Evolutionary conservation across 2,888 invertebrate species (phyloP).

Genomic region (Eupsilia transversa): DNA sequence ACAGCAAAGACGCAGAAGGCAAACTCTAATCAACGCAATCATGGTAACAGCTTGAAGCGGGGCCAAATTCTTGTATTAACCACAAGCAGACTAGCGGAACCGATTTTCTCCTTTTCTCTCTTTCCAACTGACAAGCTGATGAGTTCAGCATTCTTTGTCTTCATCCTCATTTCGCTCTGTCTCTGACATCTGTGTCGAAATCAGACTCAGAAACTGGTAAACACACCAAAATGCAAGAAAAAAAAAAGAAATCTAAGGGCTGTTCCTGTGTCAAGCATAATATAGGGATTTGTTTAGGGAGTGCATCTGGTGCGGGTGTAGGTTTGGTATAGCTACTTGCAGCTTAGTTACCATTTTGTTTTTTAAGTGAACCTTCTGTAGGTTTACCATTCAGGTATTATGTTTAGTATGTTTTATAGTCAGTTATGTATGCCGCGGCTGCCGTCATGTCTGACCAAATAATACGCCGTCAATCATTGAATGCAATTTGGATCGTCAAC

Average conservation of each 20-base stretch:
- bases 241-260: background rate
- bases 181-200: background rate
- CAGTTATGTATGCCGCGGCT: background rate
- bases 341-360: background rate
- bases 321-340: too few species aligned
- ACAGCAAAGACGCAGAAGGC: conserved; percentile 11
- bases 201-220: background rate
- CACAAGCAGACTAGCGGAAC: too few species aligned
- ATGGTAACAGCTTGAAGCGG: background rate
- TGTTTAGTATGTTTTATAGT: conserved; percentile 12
- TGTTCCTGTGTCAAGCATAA: conserved; percentile 17
- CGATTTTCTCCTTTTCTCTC: background rate
- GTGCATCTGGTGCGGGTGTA: background rate
- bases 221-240: background rate
- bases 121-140: background rate
- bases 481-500: conserved; percentile 30
- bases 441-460: conserved; percentile 31
- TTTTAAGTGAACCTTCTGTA: conserved; percentile 24
- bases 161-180: background rate
- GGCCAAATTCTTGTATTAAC: background rate
- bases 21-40: background rate
- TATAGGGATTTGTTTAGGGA: conserved; percentile 6
- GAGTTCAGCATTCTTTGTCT: background rate
- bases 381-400: background rate
- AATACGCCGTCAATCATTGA: conserved; percentile 56